A percentile compares a stretch with the other conserved stretches of the same genome.
Evolutionary conservation across 2,888 invertebrate species (phyloP).

Genomic region (Quadroppia sp.): DNA sequence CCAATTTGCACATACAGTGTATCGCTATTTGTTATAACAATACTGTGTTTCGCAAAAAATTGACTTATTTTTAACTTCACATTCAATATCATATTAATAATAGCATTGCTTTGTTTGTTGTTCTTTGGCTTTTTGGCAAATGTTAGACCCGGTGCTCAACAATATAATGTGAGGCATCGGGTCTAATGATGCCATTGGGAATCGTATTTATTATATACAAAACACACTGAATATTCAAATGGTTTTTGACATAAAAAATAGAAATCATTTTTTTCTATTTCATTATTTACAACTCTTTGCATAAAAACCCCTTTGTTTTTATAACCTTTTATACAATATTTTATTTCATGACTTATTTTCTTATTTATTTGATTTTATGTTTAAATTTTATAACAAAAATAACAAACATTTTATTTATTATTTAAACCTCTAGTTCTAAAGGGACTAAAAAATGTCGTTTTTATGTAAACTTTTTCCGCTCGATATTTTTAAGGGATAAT

Average conservation of each 20-base stretch:
- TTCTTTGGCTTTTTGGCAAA: background rate
- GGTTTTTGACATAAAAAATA: too few species aligned
- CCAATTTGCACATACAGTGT: background rate
- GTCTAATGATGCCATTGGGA: conserved; percentile 17
- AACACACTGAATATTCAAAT: too few species aligned
- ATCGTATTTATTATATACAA: conserved; percentile 18
- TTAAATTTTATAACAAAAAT: too few species aligned
- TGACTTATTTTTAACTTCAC: background rate
- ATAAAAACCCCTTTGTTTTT: too few species aligned
- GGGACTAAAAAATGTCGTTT: background rate
- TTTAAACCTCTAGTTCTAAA: background rate
- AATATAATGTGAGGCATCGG: background rate
- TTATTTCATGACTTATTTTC: too few species aligned
- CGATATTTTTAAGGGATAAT: background rate
- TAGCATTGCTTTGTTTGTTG: background rate
- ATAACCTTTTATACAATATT: too few species aligned
- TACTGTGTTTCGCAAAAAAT: background rate
- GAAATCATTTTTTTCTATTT: background rate
- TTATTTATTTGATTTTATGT: too few species aligned
- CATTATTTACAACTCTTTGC: background rate
- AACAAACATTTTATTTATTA: too few species aligned
- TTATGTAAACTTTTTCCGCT: background rate
- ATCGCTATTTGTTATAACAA: background rate
- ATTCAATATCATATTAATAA: background rate
- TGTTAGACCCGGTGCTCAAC: background rate